Conservation (phyloP, 2,888 invertebrate genomes). For the Diaprepes abbreviatus region DNA sequence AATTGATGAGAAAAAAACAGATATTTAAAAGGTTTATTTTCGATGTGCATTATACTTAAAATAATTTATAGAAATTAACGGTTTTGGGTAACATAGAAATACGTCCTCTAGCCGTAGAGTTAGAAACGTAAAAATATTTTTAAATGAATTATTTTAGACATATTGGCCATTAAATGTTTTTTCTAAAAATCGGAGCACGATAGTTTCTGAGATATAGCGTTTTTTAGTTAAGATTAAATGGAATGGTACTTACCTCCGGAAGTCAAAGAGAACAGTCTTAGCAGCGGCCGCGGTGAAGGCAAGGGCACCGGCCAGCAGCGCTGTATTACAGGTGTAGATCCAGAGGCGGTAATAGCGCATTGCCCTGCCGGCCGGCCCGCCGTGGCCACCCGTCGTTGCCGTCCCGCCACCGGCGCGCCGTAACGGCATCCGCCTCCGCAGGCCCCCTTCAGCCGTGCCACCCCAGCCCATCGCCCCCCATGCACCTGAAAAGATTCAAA, state of each 20-base stretch:
- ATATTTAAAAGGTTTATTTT: no score
- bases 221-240: no score
- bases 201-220: no score
- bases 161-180: no score
- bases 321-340: conserved; percentile 85
- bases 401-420: conserved; percentile 71
- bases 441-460: conserved; percentile 67
- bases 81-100: no score
- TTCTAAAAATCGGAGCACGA: no score
- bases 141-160: no score
- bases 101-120: no score
- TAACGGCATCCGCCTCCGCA: conserved; percentile 68
- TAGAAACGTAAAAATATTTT: no score
- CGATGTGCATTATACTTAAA: no score
- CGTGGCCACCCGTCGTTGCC: conserved; percentile 70
- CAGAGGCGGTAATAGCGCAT: conserved; percentile 90
- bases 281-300: conserved; percentile 85
- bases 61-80: no score
- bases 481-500: conserved; percentile 71
- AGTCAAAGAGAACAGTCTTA: conserved; percentile 78
- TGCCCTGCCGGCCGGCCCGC: conserved; percentile 66
- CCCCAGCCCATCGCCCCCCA: conserved; percentile 69
- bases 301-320: conserved; percentile 85
- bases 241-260: conserved; percentile 66
- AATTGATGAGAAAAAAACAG: no score